These are phyloP conservation scores for Hexactinellida sp. DNA, from an alignment of 37 sponge, comb jelly and placozoan genomes.

Conservation along the genomic window DNA sequence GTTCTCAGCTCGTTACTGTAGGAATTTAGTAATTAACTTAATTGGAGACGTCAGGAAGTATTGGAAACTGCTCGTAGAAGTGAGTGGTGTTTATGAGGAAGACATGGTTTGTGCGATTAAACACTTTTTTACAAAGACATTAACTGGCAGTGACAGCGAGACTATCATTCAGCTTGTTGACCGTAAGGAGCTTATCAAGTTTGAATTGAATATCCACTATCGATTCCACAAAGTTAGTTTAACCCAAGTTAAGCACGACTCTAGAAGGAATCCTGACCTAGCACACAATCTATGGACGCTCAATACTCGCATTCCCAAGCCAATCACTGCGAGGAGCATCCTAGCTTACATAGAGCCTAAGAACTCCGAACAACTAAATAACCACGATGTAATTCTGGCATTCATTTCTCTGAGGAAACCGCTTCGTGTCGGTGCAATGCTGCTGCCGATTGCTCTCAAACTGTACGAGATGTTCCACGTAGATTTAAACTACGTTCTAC, in stretches of 20 bases:
- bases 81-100: neutral
- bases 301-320: neutral
- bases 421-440: slow-evolving; percentile 3
- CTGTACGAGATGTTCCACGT: neutral
- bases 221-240: neutral
- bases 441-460: neutral
- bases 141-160: neutral
- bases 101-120: neutral
- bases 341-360: neutral
- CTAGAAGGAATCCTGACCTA: neutral
- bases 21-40: neutral
- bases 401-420: neutral
- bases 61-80: neutral
- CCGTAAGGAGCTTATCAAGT: neutral
- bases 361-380: neutral
- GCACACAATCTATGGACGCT: neutral
- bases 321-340: neutral
- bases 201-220: neutral
- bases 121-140: neutral
- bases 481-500: neutral
- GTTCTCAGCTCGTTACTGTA: neutral
- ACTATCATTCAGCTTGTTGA: neutral
- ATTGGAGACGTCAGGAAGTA: neutral
- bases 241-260: neutral
- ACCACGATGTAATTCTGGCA: neutral